Base-by-base conservation (phyloP, 2,797 vertebrate genomes). In the Rousettus madagascariensis region DNA sequence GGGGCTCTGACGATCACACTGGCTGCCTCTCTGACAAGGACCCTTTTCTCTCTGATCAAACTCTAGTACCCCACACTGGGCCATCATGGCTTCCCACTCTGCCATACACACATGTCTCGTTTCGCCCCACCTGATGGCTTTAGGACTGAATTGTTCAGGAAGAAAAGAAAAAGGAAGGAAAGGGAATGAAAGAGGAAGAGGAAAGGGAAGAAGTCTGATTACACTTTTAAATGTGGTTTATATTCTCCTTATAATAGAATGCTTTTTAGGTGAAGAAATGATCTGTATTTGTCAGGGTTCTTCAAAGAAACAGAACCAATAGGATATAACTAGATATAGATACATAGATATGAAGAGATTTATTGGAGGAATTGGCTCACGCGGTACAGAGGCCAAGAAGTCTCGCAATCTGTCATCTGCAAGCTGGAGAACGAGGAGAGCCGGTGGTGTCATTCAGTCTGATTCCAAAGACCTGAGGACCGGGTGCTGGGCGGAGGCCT, bases 241-340 rank as follows among this genome's bases (percentile, higher is more conserved):
- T 80, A 38, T 46, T 61, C 36, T 95, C 41, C 30, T 4, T 82
- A 1, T 4, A 36, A 36, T n/a, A 80, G 38, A 69, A 28, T 66
- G 12, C 0, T 46, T 90, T 90, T 86, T 71, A 36, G n/a, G 61
- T 51, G 38, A 87, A 94, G 55, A 79, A 84, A 84, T 72, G 33
- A 17, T 8, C 38, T 15, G 5, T 20, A 22, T 30, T 51, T 30
- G 4, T 71, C 38, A 75, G 16, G 3, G 22, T 88, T 41, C 43
- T 53, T 46, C 57, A 30, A 17, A 51, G 33, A 77, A 41, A 88
- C 8, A 77, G 26, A 88, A 41, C 59, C 86, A 88, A 41, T 53
- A 53, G 46, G 33, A 53, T 17, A 7, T 57, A 22, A 30, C 28
- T 55, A 16, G n/a, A 55, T 53, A 7, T 53, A 16, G n/a, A 22